These are phyloP conservation scores for Eudyptes chrysolophus DNA, from an alignment of 2,113 vertebrate genomes.

Conservation along the genomic window DNA sequence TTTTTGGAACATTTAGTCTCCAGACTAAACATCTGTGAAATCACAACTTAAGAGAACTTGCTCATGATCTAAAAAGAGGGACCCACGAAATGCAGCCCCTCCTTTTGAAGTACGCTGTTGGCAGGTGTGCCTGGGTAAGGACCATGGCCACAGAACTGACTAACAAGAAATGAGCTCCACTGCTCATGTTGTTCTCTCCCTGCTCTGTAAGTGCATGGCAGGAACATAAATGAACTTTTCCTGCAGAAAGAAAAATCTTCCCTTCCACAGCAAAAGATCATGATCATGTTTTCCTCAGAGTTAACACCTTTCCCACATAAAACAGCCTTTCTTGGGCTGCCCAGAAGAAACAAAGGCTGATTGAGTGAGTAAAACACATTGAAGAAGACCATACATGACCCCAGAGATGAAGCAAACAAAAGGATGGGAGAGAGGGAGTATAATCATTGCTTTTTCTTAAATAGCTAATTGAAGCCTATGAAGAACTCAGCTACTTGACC, in stretches of 20 bases:
- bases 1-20: neutral
- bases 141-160: accelerated
- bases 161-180: neutral
- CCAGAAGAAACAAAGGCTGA: neutral
- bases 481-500: neutral
- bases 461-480: neutral
- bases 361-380: neutral
- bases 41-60: neutral
- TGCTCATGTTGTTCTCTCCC: neutral
- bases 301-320: neutral
- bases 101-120: neutral
- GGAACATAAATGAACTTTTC: neutral
- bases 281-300: neutral
- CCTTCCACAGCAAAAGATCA: neutral
- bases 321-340: neutral
- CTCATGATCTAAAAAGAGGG: neutral
- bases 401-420: neutral
- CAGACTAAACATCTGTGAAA: neutral
- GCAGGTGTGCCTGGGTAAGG: neutral
- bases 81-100: neutral
- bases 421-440: neutral
- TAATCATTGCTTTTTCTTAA: neutral
- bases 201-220: neutral
- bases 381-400: accelerated
- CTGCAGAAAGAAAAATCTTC: neutral